Evolutionary conservation across 92 coral and sea anemone species (phyloP), one percentile per base, ranked within the genome.

Genomic region (Epizoanthus ramosus): DNA sequence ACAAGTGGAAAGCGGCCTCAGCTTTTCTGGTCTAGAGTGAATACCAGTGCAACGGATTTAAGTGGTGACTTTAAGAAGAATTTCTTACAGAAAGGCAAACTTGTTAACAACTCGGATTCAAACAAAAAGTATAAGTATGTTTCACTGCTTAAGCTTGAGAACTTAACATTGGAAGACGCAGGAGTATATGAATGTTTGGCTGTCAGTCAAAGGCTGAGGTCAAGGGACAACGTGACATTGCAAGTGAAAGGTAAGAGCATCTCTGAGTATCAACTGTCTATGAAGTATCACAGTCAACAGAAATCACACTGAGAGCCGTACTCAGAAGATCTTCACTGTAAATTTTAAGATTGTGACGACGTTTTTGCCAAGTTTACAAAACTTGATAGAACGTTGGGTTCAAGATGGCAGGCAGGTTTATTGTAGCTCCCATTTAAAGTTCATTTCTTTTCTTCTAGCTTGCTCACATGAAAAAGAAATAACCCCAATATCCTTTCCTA

Each of bases 151-250:
- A n/a, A 13, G 6, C 54, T 72, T 4, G 54, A 14, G 17, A 72
- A 72, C 33, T 33, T 72, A 16, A 72, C 77, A 15, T 18, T 72
- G 52, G 60, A 18, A 72, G 61, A 72, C 50, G 23, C 77, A 45
- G 77, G 77, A 17, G 18, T 72, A 17, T 72, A 72, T 58, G 54
- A 33, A 31, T 72, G 77, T 72, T 21, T 21, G 77, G 77, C 77
- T 0, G 15, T 8, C 19, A 37, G n/a, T 6, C 54, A 72, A 21
- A 8, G 60, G 10, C 3, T 21, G 10, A 72, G 3, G 8, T 35
- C 35, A 4, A 17, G 54, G 7, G 77, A 50, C 54, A 72, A 43
- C 57, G 22, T 5, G 24, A 43, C 77, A 45, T 17, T 72, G 77
- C 5, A 14, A 45, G 77, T 72, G 17, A 22, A 72, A 72, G 61